Evolutionary conservation across 1,140 invertebrate species (phyloP).

Genomic region (Zelostemma sp.): DNA sequence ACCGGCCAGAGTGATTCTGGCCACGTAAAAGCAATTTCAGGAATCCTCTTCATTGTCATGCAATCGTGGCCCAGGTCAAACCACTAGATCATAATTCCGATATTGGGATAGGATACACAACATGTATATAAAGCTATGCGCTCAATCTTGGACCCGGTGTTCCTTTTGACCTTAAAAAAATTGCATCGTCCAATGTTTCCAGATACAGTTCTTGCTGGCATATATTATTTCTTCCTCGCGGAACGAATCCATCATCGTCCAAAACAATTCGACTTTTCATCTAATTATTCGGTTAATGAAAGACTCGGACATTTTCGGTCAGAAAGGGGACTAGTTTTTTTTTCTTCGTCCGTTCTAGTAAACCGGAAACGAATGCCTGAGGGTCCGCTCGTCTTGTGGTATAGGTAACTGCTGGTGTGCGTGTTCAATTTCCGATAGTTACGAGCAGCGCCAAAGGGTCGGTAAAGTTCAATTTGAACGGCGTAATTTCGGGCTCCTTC

Average conservation of each 20-base stretch:
- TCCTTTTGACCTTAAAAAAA: too few species aligned
- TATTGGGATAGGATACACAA: slow-evolving; percentile 30
- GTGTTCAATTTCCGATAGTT: slow-evolving; percentile 63
- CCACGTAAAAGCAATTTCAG: slow-evolving; percentile 69
- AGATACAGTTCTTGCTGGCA: too few species aligned
- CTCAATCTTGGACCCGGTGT: too few species aligned
- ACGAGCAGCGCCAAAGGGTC: slow-evolving; percentile 55
- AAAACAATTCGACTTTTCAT: too few species aligned
- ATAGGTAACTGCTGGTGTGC: slow-evolving; percentile 44
- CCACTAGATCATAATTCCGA: slow-evolving; percentile 48
- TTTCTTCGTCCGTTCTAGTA: slow-evolving; percentile 20
- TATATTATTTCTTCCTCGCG: too few species aligned
- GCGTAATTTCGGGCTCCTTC: slow-evolving; percentile 46
- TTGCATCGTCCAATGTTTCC: too few species aligned
- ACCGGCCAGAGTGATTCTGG: slow-evolving; percentile 59
- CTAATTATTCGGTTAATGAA: slow-evolving; percentile 44
- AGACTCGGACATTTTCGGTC: slow-evolving; percentile 37
- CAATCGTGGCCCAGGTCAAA: slow-evolving; percentile 59
- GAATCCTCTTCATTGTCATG: slow-evolving; percentile 68
- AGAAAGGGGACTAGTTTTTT: slow-evolving; percentile 34
- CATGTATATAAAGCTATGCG: slow-evolving; percentile 32
- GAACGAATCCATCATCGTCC: too few species aligned
- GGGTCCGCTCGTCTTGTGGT: slow-evolving; percentile 27
- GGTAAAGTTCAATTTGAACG: slow-evolving; percentile 61
- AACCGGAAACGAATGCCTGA: slow-evolving; percentile 37